phyloP scores from a whole-genome alignment of 2,797 vertebrate genomes.

The Sebastes hubbsi region DNA sequence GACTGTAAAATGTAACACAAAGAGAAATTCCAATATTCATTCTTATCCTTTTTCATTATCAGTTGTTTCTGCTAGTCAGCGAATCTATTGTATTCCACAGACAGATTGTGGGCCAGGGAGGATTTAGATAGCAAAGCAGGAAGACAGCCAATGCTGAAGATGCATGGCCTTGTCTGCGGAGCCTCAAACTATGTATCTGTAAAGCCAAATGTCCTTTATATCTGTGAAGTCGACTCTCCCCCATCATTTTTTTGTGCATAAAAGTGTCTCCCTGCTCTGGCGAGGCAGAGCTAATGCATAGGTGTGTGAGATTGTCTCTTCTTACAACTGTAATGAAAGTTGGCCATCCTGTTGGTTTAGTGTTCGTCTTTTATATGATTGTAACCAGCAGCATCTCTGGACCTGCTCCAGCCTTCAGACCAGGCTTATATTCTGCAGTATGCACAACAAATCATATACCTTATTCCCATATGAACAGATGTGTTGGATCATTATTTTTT shows the following conservation, averaged over 20 bases:
- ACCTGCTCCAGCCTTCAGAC: not conserved
- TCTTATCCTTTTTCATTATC: slow-evolving; percentile 57
- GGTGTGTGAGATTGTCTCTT: slow-evolving; percentile 7
- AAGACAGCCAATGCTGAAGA: slow-evolving; percentile 50
- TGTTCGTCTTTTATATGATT: slow-evolving; percentile 2
- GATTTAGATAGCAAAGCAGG: slow-evolving; percentile 51
- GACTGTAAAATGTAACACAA: slow-evolving; percentile 33
- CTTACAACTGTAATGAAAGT: slow-evolving; percentile 19
- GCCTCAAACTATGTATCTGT: slow-evolving; percentile 44
- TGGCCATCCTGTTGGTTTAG: not conserved
- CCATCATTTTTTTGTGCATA: not conserved
- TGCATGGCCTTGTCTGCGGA: slow-evolving; percentile 48
- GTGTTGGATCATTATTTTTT: not conserved
- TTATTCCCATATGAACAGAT: not conserved
- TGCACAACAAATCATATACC: slow-evolving; percentile 13
- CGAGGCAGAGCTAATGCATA: not conserved
- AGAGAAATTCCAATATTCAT: slow-evolving; percentile 43
- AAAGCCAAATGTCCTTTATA: slow-evolving; percentile 19
- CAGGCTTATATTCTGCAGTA: not conserved
- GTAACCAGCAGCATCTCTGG: not conserved
- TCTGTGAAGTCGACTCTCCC: slow-evolving; percentile 11
- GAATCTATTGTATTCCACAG: slow-evolving; percentile 42
- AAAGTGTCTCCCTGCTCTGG: slow-evolving; percentile 9
- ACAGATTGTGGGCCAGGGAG: slow-evolving; percentile 35
- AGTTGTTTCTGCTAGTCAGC: slow-evolving; percentile 46